Evolutionary conservation across 2,113 vertebrate genomes (phyloP), one percentile per base, ranked within the genome.

Genomic region (Panthera tigris): DNA sequence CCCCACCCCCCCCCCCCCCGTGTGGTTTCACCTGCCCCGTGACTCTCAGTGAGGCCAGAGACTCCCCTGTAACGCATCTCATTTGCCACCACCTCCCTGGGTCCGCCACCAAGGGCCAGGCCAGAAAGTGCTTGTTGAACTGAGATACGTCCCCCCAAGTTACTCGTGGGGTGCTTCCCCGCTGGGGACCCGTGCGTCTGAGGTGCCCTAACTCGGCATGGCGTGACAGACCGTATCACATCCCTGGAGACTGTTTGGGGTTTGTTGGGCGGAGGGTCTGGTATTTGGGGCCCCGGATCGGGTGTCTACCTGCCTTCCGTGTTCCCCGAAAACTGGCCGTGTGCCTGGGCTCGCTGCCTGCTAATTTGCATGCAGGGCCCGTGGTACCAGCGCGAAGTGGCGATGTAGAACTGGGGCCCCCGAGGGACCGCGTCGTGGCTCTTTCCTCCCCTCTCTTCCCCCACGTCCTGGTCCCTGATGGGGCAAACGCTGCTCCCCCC

Each of bases 151-250:
- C 57, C 81, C 68, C 9, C 16, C 11, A 7, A 10, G 8, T 48
- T 41, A 11, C n/a, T n/a, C 11, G 7, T 0, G 52, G 39, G 21
- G 50, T n/a, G 3, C 39, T 33, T 21, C 29, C 41, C 29, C 3
- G 2, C 16, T 13, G 1, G 69, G 74, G 52, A 18, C 33, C n/a
- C 5, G 1, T 7, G 18, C n/a, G 14, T 33, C 55, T 1, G 1
- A 9, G 57, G 4, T 18, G 50, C 25, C 41, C 27, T 21, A 3
- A 0, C 31, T 31, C 4, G 0, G 1, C 73, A 4, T 39, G 57
- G 33, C 0, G 0, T 12, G 4, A 0, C 5, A 7, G 18, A 0
- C 29, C 19, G 3, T 33, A 3, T 33, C 25, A 10, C 4, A 1
- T 4, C 50, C 57, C 69, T 3, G 13, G 81, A n/a, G 84, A 31